A percentile compares a stretch with the other conserved stretches of the same genome.
These are phyloP conservation scores for Lepidotrigona ventralis DNA, from an alignment of 1,140 invertebrate species.

Conservation along the genomic window DNA sequence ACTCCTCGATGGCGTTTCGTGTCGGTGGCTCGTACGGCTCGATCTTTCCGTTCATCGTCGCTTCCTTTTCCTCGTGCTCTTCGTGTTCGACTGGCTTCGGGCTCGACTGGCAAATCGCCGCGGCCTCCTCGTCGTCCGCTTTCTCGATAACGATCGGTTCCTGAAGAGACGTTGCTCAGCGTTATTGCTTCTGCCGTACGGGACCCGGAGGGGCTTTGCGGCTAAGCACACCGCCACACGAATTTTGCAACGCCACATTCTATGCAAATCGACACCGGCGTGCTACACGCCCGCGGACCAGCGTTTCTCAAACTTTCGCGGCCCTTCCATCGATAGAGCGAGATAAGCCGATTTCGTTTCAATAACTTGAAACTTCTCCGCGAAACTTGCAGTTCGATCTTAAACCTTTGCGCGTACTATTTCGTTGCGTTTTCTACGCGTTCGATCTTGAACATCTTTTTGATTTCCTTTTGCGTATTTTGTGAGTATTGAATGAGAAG, in stretches of 20 bases:
- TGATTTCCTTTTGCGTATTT: too few relatives aligned
- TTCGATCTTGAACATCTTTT: too few relatives aligned
- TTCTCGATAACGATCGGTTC: conserved; percentile 73
- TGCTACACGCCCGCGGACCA: conserved; percentile 26
- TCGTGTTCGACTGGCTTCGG: conserved; percentile 62
- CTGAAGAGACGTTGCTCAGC: conserved; percentile 59
- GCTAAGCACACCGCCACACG: conserved; percentile 50
- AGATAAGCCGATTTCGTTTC: background rate
- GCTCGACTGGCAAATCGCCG: conserved; percentile 56
- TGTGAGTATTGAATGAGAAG: too few relatives aligned
- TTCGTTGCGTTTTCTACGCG: too few relatives aligned
- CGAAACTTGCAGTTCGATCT: too few relatives aligned
- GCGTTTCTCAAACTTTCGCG: conserved; percentile 65
- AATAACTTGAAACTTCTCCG: too few relatives aligned
- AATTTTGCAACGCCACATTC: conserved; percentile 78
- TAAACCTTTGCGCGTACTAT: too few relatives aligned
- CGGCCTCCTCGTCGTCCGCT: conserved; percentile 57
- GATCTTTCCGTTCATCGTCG: conserved; percentile 41
- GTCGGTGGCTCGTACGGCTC: conserved; percentile 21
- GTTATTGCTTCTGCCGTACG: conserved; percentile 43
- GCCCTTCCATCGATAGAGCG: background rate
- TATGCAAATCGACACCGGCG: conserved; percentile 71
- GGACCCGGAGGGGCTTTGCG: conserved; percentile 28
- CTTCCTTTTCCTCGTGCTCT: conserved; percentile 60
- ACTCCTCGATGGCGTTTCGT: conserved; percentile 42